phyloP scores from a whole-genome alignment of 2,797 vertebrate genomes.

The Benthosema pterotum region DNA sequence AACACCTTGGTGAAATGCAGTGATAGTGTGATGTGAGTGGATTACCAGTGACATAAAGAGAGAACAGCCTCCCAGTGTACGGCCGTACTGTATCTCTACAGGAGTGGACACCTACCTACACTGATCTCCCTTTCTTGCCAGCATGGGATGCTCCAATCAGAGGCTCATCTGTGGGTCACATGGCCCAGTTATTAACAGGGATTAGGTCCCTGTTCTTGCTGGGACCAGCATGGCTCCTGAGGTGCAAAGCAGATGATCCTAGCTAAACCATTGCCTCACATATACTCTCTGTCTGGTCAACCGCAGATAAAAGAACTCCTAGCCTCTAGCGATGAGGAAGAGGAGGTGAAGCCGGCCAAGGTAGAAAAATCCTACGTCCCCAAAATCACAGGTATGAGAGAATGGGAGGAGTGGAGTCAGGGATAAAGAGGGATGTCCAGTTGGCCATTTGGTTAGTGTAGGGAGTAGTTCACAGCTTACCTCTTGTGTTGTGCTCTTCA shows the following conservation, averaged over 20 bases:
- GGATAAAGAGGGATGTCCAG: neutral
- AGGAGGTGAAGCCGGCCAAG: slow-evolving; percentile 86
- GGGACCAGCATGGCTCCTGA: slow-evolving; percentile 76
- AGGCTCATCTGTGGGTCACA: slow-evolving; percentile 56
- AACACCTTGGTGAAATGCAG: slow-evolving; percentile 30
- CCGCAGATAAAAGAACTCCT: slow-evolving; percentile 95
- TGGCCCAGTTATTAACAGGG: slow-evolving; percentile 73
- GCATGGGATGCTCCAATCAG: slow-evolving; percentile 69
- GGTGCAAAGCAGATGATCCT: slow-evolving; percentile 79
- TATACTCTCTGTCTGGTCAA: slow-evolving; percentile 63
- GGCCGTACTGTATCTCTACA: slow-evolving; percentile 35
- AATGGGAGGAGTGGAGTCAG: neutral
- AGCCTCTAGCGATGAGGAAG: slow-evolving; percentile 94
- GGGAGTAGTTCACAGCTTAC: slow-evolving; percentile 28
- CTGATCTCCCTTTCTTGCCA: slow-evolving; percentile 65
- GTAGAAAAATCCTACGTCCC: slow-evolving; percentile 95
- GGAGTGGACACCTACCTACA: slow-evolving; percentile 46
- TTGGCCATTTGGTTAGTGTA: neutral
- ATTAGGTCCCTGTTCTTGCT: slow-evolving; percentile 74
- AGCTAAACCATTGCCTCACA: slow-evolving; percentile 74
- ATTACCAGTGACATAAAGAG: slow-evolving; percentile 60
- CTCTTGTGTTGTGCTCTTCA: slow-evolving; percentile 33
- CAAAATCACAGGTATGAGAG: slow-evolving; percentile 92
- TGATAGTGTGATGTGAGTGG: slow-evolving; percentile 58
- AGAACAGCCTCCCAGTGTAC: slow-evolving; percentile 38